Conservation (phyloP, 2,797 vertebrate genomes). For the Xenops minutus region DNA sequence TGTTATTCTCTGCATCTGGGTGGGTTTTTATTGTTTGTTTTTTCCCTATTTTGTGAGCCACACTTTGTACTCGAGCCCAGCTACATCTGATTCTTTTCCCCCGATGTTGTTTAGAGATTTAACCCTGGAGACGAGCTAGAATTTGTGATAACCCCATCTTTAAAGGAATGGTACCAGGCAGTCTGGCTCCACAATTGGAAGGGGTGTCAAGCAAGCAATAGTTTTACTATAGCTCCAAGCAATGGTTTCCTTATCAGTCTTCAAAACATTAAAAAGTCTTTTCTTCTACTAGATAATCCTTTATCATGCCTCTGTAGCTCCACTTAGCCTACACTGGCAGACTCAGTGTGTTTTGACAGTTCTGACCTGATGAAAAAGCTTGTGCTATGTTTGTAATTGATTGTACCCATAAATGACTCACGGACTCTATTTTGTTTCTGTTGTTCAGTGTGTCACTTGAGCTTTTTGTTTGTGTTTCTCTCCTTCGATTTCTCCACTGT, state of each 20-base stretch:
- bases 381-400: conserved; percentile 54
- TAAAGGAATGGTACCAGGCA: background rate
- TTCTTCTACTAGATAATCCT: conserved; percentile 51
- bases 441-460: conserved; percentile 38
- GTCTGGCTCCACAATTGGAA: background rate
- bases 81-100: background rate
- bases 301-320: conserved; percentile 54
- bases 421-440: conserved; percentile 49
- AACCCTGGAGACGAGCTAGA: background rate
- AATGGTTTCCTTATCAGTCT: conserved; percentile 39
- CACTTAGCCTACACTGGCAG: conserved; percentile 38
- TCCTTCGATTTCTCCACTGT: conserved; percentile 14
- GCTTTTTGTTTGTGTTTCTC: conserved; percentile 54
- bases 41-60: background rate
- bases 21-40: background rate
- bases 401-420: conserved; percentile 58
- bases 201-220: background rate
- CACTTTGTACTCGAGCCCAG: background rate
- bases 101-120: background rate
- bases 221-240: conserved; percentile 19
- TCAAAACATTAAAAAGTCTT: conserved; percentile 55
- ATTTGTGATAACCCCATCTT: background rate
- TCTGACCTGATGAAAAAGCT: conserved; percentile 53
- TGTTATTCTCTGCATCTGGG: background rate
- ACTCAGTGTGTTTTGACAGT: conserved; percentile 56